Evolutionary conservation across 2,113 vertebrate genomes (phyloP).

Genomic region (Nansenia antarctica): DNA sequence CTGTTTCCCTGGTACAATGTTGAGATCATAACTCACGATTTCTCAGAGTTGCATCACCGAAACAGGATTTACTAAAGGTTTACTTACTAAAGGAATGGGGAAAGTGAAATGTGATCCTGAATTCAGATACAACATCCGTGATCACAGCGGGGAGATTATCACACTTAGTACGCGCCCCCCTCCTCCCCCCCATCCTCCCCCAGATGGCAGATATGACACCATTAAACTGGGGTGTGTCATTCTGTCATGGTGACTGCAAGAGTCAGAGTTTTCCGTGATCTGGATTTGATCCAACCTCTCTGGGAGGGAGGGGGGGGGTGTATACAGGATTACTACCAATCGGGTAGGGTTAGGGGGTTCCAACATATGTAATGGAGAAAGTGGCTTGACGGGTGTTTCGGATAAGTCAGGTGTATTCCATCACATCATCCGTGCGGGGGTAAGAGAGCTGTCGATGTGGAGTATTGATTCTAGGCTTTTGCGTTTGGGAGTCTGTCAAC

Average conservation of each 20-base stretch:
- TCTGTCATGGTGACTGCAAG: not conserved
- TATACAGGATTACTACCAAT: not conserved
- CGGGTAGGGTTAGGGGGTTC: not conserved
- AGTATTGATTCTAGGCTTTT: too few species aligned
- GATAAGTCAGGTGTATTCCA: too few species aligned
- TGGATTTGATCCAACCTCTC: slow-evolving; percentile 5
- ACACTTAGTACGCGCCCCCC: not conserved
- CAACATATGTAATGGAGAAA: too few species aligned
- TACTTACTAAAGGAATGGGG: not conserved
- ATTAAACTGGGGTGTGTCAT: not conserved
- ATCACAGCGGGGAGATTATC: not conserved
- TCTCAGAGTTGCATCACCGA: not conserved
- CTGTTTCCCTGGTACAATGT: not conserved
- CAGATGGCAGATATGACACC: not conserved
- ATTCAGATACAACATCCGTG: not conserved
- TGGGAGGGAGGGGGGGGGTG: too few species aligned
- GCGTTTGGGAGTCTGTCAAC: too few species aligned
- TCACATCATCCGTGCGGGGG: too few species aligned
- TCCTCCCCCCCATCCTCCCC: not conserved
- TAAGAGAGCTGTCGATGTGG: too few species aligned
- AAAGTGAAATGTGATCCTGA: not conserved
- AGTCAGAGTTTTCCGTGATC: not conserved
- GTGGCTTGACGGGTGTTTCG: too few species aligned
- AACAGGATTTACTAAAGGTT: too few species aligned
- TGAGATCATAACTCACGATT: not conserved